Evolutionary conservation across 2,113 vertebrate genomes (phyloP).

Genomic region (Phocoena phocoena): DNA sequence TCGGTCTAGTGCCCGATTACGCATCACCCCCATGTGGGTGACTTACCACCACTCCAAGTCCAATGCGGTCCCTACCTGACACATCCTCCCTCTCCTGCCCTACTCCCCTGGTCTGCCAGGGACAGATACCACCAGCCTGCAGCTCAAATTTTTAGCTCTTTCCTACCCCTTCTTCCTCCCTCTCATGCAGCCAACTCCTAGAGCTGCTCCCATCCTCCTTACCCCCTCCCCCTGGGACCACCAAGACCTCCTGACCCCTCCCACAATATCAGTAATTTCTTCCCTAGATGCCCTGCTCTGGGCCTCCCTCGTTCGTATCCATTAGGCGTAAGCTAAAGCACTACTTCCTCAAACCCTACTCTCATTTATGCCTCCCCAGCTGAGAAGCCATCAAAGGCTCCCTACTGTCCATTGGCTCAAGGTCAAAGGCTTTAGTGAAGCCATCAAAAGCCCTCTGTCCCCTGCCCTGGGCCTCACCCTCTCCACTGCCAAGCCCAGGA

Average conservation of each 20-base stretch:
- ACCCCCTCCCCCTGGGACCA: fast-evolving
- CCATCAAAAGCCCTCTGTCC: background rate
- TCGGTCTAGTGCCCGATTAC: background rate
- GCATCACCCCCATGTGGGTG: background rate
- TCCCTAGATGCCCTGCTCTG: background rate
- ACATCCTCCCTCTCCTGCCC: background rate
- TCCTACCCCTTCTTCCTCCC: background rate
- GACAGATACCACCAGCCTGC: background rate
- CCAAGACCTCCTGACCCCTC: background rate
- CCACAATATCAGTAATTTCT: background rate
- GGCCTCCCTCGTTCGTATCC: background rate
- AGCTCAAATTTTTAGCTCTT: background rate
- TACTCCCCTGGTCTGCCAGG: background rate
- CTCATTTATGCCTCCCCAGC: background rate
- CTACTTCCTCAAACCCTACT: background rate
- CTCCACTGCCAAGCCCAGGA: background rate
- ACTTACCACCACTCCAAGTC: background rate
- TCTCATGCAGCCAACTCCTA: background rate
- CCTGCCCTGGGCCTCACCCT: background rate
- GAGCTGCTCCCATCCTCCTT: background rate
- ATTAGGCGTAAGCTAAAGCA: background rate
- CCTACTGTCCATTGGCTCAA: background rate
- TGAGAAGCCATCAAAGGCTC: background rate
- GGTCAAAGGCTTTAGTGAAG: background rate
- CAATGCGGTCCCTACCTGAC: background rate